Evolutionary conservation across 2,888 invertebrate genomes (phyloP).

Genomic region (Rhamphomyia laevipes): DNA sequence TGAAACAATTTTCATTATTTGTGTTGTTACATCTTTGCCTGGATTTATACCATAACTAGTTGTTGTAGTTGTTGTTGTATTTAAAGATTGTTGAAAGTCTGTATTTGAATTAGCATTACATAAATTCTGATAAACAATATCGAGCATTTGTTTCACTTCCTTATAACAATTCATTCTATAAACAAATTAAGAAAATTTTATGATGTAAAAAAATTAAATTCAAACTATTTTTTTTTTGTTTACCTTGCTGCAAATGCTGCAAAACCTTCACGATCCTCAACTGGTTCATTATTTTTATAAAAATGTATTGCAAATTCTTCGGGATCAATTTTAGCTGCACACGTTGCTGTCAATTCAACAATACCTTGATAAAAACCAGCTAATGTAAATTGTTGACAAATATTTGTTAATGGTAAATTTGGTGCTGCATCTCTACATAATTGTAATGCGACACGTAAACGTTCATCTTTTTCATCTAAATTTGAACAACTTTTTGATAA

Average conservation of each 20-base stretch:
- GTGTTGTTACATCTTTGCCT: conserved; percentile 18
- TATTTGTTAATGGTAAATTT: conserved; percentile 68
- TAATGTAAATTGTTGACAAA: conserved; percentile 72
- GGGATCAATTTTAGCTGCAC: conserved; percentile 80
- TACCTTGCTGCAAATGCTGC: conserved; percentile 53
- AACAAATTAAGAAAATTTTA: conserved; percentile 19
- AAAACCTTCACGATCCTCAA: conserved; percentile 74
- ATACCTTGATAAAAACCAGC: conserved; percentile 79
- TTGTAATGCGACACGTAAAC: conserved; percentile 65
- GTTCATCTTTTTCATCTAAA: conserved; percentile 61
- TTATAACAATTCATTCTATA: conserved; percentile 84
- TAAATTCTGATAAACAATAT: conserved; percentile 37
- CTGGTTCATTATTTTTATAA: conserved; percentile 71
- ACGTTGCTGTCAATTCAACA: conserved; percentile 73
- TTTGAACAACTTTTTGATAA: conserved; percentile 65
- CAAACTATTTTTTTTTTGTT: background rate
- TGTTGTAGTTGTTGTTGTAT: conserved; percentile 16
- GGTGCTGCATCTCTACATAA: conserved; percentile 83
- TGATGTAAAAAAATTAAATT: background rate
- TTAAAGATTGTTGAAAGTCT: conserved; percentile 18
- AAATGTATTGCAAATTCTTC: conserved; percentile 78
- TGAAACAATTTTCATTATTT: conserved; percentile 51
- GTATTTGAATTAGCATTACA: conserved; percentile 26
- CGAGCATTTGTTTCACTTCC: conserved; percentile 68
- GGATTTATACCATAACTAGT: conserved; percentile 1